Evolutionary conservation across 2,797 vertebrate species (phyloP).

Genomic region (Pangasius mekongensis): DNA sequence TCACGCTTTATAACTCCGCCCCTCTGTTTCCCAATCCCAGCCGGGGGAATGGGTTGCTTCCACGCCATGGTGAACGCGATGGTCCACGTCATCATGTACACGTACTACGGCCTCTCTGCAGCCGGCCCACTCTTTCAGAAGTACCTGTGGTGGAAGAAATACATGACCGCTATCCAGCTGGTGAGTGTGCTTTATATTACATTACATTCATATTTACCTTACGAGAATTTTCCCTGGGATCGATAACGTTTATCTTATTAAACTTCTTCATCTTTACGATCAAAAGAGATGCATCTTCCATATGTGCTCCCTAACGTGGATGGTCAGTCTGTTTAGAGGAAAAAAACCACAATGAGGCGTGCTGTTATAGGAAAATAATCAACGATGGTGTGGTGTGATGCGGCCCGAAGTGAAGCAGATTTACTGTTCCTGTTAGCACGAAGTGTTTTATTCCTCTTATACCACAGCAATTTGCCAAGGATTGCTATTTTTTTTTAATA

Average conservation of each 20-base stretch:
- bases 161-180: conserved; percentile 97
- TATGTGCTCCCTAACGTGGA: too few relatives aligned
- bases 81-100: conserved; percentile 96
- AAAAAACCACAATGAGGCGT: background rate
- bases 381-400: too few relatives aligned
- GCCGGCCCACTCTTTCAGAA: conserved; percentile 93
- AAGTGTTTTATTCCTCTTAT: background rate
- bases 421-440: too few relatives aligned
- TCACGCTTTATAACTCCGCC: background rate
- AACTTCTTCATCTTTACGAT: background rate
- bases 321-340: too few relatives aligned
- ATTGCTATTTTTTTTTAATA: background rate
- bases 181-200: conserved; percentile 73
- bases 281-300: background rate
- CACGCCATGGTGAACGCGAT: conserved; percentile 91
- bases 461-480: background rate
- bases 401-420: background rate
- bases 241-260: background rate
- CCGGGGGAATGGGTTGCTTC: conserved; percentile 93
- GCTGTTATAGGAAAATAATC: too few relatives aligned
- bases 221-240: background rate
- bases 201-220: background rate
- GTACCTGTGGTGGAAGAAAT: conserved; percentile 98
- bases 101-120: conserved; percentile 92
- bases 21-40: conserved; percentile 35